Base-by-base conservation (phyloP, 2,113 vertebrate genomes). In the Benitochromis conjunctus region DNA sequence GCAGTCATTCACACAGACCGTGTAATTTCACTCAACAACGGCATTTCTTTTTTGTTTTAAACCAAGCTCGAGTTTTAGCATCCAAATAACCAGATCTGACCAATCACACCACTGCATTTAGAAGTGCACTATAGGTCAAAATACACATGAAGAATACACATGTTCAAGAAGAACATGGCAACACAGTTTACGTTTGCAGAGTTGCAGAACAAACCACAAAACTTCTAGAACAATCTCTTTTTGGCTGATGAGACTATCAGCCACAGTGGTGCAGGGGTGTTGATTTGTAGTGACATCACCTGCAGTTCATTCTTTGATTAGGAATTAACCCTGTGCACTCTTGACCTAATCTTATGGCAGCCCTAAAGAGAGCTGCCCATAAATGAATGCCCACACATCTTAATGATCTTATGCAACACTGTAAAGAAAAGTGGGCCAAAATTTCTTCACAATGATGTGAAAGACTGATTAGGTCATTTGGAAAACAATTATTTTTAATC, bases 11-110 rank as follows among this genome's bases (percentile, higher is more conserved):
- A 64, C 2, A 38, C 2, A 64, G 34, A 19, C n/a, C n/a, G 60
- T 38, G 34, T 64, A 0, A 64, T 38, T 1, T 38, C 0, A 38
- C 6, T 64, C 10, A 64, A 64, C 4, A 64, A 1, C 36, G 34
- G 18, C 2, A 38, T 7, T 38, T 64, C 12, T 34, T 64, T 38
- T 64, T 38, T n/a, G n/a, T n/a, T 29, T 29, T 64, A 64, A 38
- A n/a, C 18, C 2, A 64, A 13, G 34, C 18, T 64, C 0, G 0
- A 13, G 18, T 64, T 38, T 64, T 64, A 36, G 7, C 7, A 36
- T 36, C 34, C 34, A 36, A 8, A 36, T 36, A 64, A 64, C 18
- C 34, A 64, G 60, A 64, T 64, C 4, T 7, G 18, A 64, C 31
- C 60, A 64, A n/a, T 64, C 31, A 12, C 60, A 64, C 1, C 60